Conservation (phyloP, 2,113 vertebrate genomes). For the Isichthys henryi region DNA sequence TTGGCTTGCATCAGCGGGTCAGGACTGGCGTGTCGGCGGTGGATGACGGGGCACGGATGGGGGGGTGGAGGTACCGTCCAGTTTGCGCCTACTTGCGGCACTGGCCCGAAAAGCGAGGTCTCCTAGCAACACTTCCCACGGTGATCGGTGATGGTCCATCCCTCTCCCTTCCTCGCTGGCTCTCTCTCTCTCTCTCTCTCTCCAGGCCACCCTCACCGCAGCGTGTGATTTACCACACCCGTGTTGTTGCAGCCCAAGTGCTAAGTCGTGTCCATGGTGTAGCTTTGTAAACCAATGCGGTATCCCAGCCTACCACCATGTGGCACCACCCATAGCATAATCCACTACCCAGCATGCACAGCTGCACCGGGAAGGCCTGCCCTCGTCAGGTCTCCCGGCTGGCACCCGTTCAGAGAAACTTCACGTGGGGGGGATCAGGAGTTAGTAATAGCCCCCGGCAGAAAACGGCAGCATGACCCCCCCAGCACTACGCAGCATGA, state of each 20-base stretch:
- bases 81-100: not conserved
- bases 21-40: not conserved
- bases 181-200: not conserved
- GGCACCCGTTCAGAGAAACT: not conserved
- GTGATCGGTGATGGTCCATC: not conserved
- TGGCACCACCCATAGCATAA: not conserved
- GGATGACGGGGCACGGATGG: not conserved
- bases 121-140: slow-evolving; percentile 15
- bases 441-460: slow-evolving; percentile 13
- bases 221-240: not conserved
- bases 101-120: not conserved
- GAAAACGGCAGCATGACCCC: not conserved
- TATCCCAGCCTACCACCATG: not conserved
- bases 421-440: slow-evolving; percentile 30
- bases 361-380: slow-evolving; percentile 24
- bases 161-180: not conserved
- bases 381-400: not conserved
- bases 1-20: not conserved
- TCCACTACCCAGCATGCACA: not conserved
- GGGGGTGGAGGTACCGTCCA: not conserved
- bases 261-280: not conserved
- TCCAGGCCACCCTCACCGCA: not conserved
- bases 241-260: not conserved
- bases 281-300: not conserved
- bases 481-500: not conserved